Percentiles rank a stretch among this genome's conserved stretches.
Evolutionary conservation across 37 sponge, comb jelly and placozoan species (phyloP).

Genomic region (Ephydatia muelleri): DNA sequence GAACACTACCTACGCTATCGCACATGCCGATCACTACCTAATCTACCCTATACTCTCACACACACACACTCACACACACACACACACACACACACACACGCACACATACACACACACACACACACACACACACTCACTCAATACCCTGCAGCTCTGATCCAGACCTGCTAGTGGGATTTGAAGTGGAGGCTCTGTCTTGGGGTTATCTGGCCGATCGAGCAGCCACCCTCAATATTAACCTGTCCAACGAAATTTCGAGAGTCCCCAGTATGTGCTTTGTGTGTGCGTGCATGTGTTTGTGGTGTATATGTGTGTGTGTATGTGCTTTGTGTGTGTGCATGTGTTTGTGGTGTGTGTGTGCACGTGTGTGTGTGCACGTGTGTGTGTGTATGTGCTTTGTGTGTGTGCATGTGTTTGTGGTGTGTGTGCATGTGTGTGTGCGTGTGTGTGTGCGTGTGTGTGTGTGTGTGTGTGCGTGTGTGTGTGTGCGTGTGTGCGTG

Average conservation of each 20-base stretch:
- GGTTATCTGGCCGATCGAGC: conserved; percentile 93
- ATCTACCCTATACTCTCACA: too few species aligned
- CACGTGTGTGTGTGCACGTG: neutral
- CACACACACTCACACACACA: too few species aligned
- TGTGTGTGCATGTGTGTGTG: too few species aligned
- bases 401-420: too few species aligned
- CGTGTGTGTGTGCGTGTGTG: neutral
- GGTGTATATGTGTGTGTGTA: neutral
- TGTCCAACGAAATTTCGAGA: conserved; percentile 69
- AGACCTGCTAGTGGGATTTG: conserved; percentile 93
- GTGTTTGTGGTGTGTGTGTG: neutral
- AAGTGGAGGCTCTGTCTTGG: conserved; percentile 85
- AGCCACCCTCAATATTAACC: conserved; percentile 57
- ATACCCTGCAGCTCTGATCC: conserved; percentile 59
- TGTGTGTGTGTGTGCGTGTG: too few species aligned
- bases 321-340: neutral
- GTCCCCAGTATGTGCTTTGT: conserved; percentile 56
- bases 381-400: neutral
- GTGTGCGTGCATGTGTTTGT: neutral
- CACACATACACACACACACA: too few species aligned
- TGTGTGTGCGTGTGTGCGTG: too few species aligned
- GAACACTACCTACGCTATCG: too few species aligned
- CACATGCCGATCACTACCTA: too few species aligned
- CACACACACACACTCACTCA: neutral
- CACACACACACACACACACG: too few species aligned